A percentile compares a stretch with the other conserved stretches of the same genome.
Evolutionary conservation across 2,797 vertebrate species (phyloP).

Genomic region (Acanthiza pusilla): DNA sequence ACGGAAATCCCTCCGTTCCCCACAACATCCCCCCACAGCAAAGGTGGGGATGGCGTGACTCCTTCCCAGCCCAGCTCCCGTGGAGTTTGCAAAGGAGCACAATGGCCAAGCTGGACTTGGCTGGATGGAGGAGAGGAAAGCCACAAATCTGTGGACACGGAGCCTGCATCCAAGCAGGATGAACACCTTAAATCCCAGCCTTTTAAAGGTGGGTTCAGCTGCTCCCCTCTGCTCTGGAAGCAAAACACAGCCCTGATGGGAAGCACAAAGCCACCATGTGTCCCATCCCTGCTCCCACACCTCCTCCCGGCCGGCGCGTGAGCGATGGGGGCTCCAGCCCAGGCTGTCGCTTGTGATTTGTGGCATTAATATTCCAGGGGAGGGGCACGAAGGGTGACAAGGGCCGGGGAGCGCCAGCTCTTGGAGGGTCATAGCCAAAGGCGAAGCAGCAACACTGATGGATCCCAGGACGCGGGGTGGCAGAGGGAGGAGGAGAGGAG

Average conservation of each 20-base stretch:
- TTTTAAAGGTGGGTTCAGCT: background rate
- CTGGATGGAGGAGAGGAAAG: background rate
- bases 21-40: fast-evolving
- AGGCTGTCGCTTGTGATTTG: slow-evolving; percentile 45
- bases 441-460: slow-evolving; percentile 18
- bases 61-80: background rate
- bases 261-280: background rate
- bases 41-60: fast-evolving
- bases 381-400: background rate
- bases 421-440: background rate
- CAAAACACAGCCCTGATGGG: background rate
- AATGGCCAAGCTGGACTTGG: fast-evolving
- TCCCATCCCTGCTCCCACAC: background rate
- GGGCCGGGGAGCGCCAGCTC: background rate
- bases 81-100: background rate
- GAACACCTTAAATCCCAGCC: background rate
- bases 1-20: background rate
- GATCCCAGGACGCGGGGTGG: background rate
- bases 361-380: slow-evolving; percentile 55
- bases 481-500: background rate
- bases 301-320: fast-evolving
- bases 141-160: fast-evolving
- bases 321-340: background rate
- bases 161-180: fast-evolving
- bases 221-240: background rate